Evolutionary conservation across 37 sponge, comb jelly and placozoan species (phyloP).

Genomic region (Lycopodina hypogea): DNA sequence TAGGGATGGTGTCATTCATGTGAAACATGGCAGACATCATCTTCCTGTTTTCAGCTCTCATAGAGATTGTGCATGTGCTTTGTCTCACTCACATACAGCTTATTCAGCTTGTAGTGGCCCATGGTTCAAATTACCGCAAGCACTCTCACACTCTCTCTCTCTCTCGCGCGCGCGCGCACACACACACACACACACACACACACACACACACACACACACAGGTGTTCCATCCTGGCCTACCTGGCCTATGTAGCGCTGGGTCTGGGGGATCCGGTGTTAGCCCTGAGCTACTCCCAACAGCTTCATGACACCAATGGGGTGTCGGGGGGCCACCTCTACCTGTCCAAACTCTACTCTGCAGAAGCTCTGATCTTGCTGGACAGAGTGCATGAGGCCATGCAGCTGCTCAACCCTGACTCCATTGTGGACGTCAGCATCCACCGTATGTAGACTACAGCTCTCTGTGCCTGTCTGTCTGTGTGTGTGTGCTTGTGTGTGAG

Average conservation of each 20-base stretch:
- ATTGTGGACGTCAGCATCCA: constrained; percentile 33
- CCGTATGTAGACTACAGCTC: neutral
- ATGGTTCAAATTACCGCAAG: no score
- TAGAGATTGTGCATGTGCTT: no score
- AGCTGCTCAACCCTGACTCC: constrained; percentile 54
- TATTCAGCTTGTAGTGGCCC: no score
- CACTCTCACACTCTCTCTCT: no score
- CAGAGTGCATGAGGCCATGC: constrained; percentile 62
- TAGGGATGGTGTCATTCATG: no score
- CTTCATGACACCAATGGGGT: constrained; percentile 47
- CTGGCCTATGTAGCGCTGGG: constrained; percentile 84
- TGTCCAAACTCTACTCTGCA: constrained; percentile 68
- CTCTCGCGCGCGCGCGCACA: no score
- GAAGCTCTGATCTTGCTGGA: constrained; percentile 68
- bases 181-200: no score
- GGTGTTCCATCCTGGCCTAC: constrained; percentile 59
- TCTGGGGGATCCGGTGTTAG: constrained; percentile 88
- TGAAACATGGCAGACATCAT: no score
- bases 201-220: no score
- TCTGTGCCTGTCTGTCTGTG: constrained; percentile 1
- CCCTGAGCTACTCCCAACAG: constrained; percentile 71
- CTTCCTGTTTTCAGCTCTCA: no score
- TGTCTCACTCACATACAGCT: no score
- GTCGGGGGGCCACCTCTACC: constrained; percentile 47
- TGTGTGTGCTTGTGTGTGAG: neutral